Conservation (phyloP, 2,888 invertebrate species). For the Halictus ligatus region DNA sequence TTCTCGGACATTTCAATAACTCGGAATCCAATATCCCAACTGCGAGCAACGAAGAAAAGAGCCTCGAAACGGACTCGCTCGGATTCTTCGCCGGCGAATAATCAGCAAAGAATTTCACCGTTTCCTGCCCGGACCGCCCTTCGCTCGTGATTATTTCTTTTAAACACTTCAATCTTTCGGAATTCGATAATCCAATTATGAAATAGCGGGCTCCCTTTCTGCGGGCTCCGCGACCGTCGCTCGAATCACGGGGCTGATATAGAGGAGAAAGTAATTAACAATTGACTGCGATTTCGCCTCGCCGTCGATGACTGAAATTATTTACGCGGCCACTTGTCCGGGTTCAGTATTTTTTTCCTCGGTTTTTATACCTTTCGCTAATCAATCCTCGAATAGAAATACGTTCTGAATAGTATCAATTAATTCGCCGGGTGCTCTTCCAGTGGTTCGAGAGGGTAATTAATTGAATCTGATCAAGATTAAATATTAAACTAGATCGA, state of each 20-base stretch:
- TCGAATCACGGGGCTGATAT: background rate
- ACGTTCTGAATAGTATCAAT: background rate
- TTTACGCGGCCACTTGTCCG: background rate
- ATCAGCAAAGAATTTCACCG: conserved; percentile 54
- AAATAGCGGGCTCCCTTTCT: background rate
- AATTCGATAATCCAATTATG: conserved; percentile 50
- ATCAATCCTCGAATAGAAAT: background rate
- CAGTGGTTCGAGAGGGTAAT: background rate
- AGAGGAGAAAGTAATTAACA: conserved; percentile 17
- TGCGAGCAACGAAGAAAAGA: conserved; percentile 43
- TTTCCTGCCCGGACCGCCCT: conserved; percentile 19
- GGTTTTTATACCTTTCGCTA: background rate
- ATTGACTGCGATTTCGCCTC: background rate
- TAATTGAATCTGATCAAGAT: background rate
- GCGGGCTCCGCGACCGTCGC: background rate
- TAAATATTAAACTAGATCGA: background rate
- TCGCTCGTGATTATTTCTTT: conserved; percentile 50
- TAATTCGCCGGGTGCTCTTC: background rate
- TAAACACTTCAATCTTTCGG: conserved; percentile 55
- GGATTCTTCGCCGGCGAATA: conserved; percentile 55
- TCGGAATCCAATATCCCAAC: conserved; percentile 55
- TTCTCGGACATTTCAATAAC: conserved; percentile 52
- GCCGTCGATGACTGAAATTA: background rate
- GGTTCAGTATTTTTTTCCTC: background rate
- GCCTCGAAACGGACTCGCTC: conserved; percentile 50